Percentiles rank a stretch among this genome's conserved stretches.
Evolutionary conservation across 2,888 invertebrate genomes (phyloP).

Genomic region (Tubulanus polymorphus): DNA sequence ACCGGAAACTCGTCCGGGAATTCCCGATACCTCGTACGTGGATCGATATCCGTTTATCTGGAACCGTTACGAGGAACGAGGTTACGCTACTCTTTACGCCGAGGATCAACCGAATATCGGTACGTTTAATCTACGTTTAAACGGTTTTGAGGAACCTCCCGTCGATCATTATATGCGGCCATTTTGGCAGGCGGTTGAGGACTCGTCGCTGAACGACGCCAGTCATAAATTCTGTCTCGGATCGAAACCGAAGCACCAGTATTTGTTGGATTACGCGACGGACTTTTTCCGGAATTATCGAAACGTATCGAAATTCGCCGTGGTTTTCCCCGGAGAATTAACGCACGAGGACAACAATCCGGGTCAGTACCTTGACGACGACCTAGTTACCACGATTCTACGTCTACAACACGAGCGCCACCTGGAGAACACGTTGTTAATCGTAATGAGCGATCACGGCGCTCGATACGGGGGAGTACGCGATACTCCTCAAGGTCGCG

Average conservation of each 20-base stretch:
- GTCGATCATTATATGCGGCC: conserved; percentile 50
- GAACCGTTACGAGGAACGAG: conserved; percentile 36
- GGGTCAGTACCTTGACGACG: conserved; percentile 38
- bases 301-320: conserved; percentile 39
- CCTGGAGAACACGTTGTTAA: conserved; percentile 39
- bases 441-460: conserved; percentile 47
- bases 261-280: conserved; percentile 36
- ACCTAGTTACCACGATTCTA: conserved; percentile 30
- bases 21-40: conserved; percentile 24
- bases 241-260: conserved; percentile 33
- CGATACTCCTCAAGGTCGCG: conserved; percentile 39
- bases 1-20: conserved; percentile 27
- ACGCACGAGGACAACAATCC: conserved; percentile 44
- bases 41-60: conserved; percentile 41
- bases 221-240: conserved; percentile 37
- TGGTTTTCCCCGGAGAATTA: conserved; percentile 37
- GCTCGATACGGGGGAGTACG: conserved; percentile 36
- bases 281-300: conserved; percentile 38
- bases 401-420: conserved; percentile 24
- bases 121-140: conserved; percentile 40
- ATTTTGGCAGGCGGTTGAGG: conserved; percentile 41
- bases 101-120: conserved; percentile 44
- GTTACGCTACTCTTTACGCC: conserved; percentile 45
- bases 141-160: conserved; percentile 41
- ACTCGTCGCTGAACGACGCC: conserved; percentile 22